These are phyloP conservation scores for Apeira syringaria DNA, from an alignment of 2,888 invertebrate genomes.

Conservation along the genomic window DNA sequence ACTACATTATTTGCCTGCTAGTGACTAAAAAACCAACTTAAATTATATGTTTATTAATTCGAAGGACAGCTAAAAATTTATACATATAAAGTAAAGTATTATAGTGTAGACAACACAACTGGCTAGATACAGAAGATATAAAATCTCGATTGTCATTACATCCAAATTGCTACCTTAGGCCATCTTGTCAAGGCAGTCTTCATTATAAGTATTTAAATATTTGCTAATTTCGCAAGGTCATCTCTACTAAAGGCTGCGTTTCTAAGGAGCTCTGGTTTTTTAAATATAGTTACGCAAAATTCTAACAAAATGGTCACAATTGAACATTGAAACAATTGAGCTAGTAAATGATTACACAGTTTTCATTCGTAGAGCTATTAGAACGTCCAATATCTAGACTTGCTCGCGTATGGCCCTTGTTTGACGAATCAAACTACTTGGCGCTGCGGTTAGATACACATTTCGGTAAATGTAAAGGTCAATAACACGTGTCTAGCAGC, in stretches of 20 bases:
- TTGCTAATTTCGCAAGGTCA: slow-evolving; percentile 62
- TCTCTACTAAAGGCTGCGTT: slow-evolving; percentile 41
- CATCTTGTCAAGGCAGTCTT: slow-evolving; percentile 60
- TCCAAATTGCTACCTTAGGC: slow-evolving; percentile 49
- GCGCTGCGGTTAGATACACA: slow-evolving; percentile 29
- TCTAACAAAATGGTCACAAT: slow-evolving; percentile 21
- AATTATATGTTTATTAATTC: slow-evolving; percentile 44
- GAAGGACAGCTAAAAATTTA: slow-evolving; percentile 37
- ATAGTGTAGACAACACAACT: slow-evolving; percentile 25
- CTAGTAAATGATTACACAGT: slow-evolving; percentile 14
- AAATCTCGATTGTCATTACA: slow-evolving; percentile 46
- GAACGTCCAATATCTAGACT: neutral
- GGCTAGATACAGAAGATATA: slow-evolving; percentile 41
- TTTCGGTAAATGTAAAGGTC: slow-evolving; percentile 51
- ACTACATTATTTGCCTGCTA: no score
- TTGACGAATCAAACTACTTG: slow-evolving; percentile 19
- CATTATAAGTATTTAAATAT: slow-evolving; percentile 61
- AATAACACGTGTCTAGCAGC: slow-evolving; percentile 46
- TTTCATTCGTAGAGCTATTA: neutral
- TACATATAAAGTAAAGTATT: slow-evolving; percentile 19
- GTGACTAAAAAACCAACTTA: no score
- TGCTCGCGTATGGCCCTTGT: slow-evolving; percentile 9
- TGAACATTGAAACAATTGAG: slow-evolving; percentile 25
- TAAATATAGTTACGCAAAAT: slow-evolving; percentile 33
- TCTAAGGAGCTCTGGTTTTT: slow-evolving; percentile 32